Conservation (phyloP, 2,888 invertebrate species). For the Platycnemis pennipes region DNA sequence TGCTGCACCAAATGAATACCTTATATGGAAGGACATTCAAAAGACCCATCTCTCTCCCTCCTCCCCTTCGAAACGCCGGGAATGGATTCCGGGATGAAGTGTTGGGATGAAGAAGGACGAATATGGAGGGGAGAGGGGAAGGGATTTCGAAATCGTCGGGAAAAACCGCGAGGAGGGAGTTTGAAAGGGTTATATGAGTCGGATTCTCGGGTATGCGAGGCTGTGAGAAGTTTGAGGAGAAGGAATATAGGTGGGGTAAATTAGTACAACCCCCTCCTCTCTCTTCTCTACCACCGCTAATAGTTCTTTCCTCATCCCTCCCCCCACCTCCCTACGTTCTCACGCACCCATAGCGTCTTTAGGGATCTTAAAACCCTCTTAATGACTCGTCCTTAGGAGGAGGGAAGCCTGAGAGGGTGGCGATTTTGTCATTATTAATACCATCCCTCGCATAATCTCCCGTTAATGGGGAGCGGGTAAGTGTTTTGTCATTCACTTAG, state of each 20-base stretch:
- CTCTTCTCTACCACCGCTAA: not conserved
- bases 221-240: no score
- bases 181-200: not conserved
- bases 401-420: not conserved
- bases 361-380: constrained; percentile 58
- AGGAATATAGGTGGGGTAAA: not conserved
- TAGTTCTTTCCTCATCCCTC: not conserved
- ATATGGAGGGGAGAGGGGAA: not conserved
- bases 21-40: constrained; percentile 55
- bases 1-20: constrained; percentile 61
- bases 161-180: not conserved
- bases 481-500: constrained; percentile 59
- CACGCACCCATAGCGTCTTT: not conserved
- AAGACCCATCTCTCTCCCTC: constrained; percentile 46
- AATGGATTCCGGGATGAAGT: not conserved
- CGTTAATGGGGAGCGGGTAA: constrained; percentile 53
- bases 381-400: not conserved
- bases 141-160: not conserved
- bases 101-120: not conserved
- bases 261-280: not conserved
- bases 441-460: constrained; percentile 48
- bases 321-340: not conserved
- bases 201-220: no score
- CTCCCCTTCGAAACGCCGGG: not conserved
- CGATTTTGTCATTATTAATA: constrained; percentile 62